Evolutionary conservation across 2,888 invertebrate species (phyloP), one percentile per base, ranked within the genome.

Genomic region (Noctuana brunneofusca): DNA sequence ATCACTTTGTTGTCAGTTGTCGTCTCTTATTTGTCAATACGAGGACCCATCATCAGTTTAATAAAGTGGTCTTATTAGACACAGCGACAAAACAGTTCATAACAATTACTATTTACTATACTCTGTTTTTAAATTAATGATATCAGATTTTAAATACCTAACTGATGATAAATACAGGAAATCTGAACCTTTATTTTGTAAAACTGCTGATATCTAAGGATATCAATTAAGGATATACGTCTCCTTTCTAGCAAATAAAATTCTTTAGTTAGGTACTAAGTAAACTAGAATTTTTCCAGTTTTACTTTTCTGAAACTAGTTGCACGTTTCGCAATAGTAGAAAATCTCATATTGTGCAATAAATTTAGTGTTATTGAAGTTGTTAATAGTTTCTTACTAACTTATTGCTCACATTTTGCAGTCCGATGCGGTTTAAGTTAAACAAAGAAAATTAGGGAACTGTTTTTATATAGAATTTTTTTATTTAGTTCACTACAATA

Each of bases 1-100:
- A 68, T 65, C 63, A 65, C 63, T 64, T 56, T 60, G 56, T 57
- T 65, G 58, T 64, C 65, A 65, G 41, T 50, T 63, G 56, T 50
- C 55, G 49, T 43, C 56, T 50, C 63, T 56, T 63, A 63, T 63
- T 56, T 63, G 55, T 56, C 63, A 50, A 56, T 38, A 49, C 49
- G 27, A 62, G 54, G 38, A 18, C 38, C 41, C 49, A 56, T 53
- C 49, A 56, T 53, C 24, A 4, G 35, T 38, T 38, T 53, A 20
- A n/a, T 56, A 30, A 56, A 63, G 50, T 50, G 30, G 50, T 27
- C 27, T 24, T 50, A 63, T 43, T 56, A 30, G 32, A 50, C 30
- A n/a, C 27, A 16, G 12, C 38, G 55, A 18, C 32, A 12, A 27
- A 24, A 22, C 14, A 30, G 46, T 56, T 30, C 56, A 20, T 20